Evolutionary conservation across 2,888 invertebrate species (phyloP).

Genomic region (Marasmarcha lunaedactyla): DNA sequence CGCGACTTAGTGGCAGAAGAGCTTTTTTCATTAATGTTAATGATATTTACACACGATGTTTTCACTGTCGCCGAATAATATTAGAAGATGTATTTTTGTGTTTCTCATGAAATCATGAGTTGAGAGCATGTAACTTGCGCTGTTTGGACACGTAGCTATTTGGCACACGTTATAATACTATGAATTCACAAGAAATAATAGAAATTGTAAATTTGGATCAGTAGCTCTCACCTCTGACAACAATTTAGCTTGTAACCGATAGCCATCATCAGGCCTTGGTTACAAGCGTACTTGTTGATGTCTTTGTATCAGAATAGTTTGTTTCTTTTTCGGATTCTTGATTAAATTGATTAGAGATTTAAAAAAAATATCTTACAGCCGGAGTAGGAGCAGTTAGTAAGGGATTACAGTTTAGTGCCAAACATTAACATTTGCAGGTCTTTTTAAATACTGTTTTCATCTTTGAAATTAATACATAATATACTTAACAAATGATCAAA

Average conservation of each 20-base stretch:
- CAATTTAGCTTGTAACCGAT: slow-evolving; percentile 63
- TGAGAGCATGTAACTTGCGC: slow-evolving; percentile 37
- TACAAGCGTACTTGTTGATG: slow-evolving; percentile 60
- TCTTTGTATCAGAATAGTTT: slow-evolving; percentile 35
- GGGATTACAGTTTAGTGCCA: slow-evolving; percentile 43
- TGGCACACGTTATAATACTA: slow-evolving; percentile 36
- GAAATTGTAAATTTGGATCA: slow-evolving; percentile 17
- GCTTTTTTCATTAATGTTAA: slow-evolving; percentile 42
- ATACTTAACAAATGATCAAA: no score
- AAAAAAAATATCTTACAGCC: slow-evolving; percentile 36
- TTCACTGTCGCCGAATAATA: slow-evolving; percentile 27
- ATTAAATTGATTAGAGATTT: slow-evolving; percentile 49
- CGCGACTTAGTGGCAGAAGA: slow-evolving; percentile 12
- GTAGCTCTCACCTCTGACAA: slow-evolving; percentile 38
- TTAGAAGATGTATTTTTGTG: slow-evolving; percentile 14
- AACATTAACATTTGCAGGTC: no score
- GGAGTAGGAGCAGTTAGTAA: slow-evolving; percentile 49
- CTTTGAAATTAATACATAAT: no score
- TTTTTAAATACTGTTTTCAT: no score
- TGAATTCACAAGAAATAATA: background rate
- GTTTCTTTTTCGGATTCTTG: slow-evolving; percentile 35
- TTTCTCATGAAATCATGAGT: slow-evolving; percentile 25
- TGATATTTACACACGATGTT: slow-evolving; percentile 29
- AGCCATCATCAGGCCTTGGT: slow-evolving; percentile 39
- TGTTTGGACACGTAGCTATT: slow-evolving; percentile 45